A percentile compares a stretch with the other conserved stretches of the same genome.
Evolutionary conservation across 2,797 vertebrate genomes (phyloP).

Genomic region (Odontamblyopus lacepedii): DNA sequence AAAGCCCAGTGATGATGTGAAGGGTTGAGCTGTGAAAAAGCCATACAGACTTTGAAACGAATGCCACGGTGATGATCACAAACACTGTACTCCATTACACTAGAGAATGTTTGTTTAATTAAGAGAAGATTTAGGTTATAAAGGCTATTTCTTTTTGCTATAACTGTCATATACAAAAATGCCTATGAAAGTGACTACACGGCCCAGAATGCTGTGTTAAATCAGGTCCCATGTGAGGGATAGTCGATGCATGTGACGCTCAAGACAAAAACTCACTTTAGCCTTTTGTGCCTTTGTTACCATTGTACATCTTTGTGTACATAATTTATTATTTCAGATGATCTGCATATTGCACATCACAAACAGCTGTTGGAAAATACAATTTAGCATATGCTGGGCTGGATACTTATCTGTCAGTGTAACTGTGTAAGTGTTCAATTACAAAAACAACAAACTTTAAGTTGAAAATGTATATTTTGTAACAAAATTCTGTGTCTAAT

Average conservation of each 20-base stretch:
- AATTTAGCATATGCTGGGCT: neutral
- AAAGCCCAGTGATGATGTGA: slow-evolving; percentile 57
- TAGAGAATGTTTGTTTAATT: neutral
- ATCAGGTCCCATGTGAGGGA: neutral
- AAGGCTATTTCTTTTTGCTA: neutral
- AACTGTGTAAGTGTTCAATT: neutral
- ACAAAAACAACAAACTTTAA: neutral
- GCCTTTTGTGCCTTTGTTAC: slow-evolving; percentile 1
- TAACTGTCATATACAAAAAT: neutral
- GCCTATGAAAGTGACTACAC: neutral
- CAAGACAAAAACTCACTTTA: neutral
- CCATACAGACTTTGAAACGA: neutral
- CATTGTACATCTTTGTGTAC: neutral
- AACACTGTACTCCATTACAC: neutral
- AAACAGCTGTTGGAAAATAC: neutral
- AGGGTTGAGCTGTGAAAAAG: neutral
- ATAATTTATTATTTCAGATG: neutral
- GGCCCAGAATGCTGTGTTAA: neutral
- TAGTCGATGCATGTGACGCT: neutral
- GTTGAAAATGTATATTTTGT: neutral
- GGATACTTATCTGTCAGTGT: neutral
- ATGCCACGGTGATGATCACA: neutral
- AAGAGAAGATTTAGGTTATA: neutral
- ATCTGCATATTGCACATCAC: slow-evolving; percentile 1
- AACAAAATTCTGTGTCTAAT: neutral